Evolutionary conservation across 2,113 vertebrate genomes (phyloP).

Genomic region (Paracanthobrama guichenoti): DNA sequence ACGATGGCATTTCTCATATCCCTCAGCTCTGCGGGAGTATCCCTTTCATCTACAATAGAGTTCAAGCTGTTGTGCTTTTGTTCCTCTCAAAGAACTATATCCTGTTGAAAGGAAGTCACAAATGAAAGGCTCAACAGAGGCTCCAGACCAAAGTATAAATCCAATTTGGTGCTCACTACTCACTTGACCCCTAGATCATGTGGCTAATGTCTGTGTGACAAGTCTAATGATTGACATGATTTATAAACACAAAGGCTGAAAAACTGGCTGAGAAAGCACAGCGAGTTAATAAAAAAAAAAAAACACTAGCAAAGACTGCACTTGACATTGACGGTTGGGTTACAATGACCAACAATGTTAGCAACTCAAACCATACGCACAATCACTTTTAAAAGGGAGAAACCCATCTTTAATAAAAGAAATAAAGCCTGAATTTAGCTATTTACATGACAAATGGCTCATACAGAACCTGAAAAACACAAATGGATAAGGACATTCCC

Average conservation of each 20-base stretch:
- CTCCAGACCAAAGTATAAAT: neutral
- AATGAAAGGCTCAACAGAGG: constrained; percentile 1
- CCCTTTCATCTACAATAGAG: constrained; percentile 22
- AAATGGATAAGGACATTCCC: constrained; percentile 2
- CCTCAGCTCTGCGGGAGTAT: constrained; percentile 15
- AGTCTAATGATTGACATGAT: constrained; percentile 41
- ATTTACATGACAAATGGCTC: neutral
- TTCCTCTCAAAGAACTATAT: constrained; percentile 30
- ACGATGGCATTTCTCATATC: constrained; percentile 29
- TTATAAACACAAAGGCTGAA: constrained; percentile 23
- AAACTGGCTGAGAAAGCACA: constrained; percentile 18
- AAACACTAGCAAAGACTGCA: neutral
- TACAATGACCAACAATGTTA: neutral
- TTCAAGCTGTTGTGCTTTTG: constrained; percentile 9
- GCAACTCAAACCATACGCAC: neutral
- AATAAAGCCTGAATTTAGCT: neutral
- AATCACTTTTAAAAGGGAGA: neutral
- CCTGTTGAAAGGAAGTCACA: constrained; percentile 12
- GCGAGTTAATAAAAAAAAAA: neutral
- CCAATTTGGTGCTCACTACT: neutral
- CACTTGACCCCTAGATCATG: neutral
- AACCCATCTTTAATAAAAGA: neutral
- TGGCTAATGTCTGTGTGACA: constrained; percentile 10
- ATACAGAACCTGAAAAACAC: neutral
- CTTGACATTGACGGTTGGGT: neutral